Evolutionary conservation across 64 coral and sea anemone genomes (phyloP).

Genomic region (Astreopora myriophthalma): DNA sequence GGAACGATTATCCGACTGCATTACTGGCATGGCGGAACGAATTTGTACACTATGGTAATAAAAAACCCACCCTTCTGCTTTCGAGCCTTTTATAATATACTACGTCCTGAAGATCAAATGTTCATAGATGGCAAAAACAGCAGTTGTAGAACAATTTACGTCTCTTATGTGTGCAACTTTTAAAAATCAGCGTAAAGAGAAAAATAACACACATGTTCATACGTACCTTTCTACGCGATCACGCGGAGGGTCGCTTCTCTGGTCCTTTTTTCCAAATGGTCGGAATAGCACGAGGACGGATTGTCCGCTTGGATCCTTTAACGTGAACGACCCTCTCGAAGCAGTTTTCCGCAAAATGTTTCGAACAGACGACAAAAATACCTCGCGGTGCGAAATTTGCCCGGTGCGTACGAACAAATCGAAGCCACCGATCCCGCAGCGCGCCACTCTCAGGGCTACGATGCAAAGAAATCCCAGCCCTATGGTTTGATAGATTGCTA

Average conservation of each 20-base stretch:
- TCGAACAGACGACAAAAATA: background rate
- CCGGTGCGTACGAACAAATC: background rate
- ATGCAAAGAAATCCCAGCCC: background rate
- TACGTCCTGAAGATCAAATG: too few relatives aligned
- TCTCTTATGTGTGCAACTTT: background rate
- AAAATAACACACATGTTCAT: background rate
- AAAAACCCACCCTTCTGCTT: background rate
- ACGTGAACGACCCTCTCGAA: background rate
- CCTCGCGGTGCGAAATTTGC: background rate
- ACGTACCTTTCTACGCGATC: background rate
- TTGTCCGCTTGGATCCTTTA: background rate
- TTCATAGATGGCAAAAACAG: too few relatives aligned
- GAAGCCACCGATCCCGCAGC: background rate
- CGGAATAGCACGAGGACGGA: background rate
- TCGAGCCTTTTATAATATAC: background rate
- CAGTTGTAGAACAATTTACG: background rate
- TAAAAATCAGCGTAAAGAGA: background rate
- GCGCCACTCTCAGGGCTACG: background rate
- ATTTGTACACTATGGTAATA: background rate
- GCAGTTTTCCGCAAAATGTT: background rate
- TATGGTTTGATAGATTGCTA: background rate
- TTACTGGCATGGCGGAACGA: too few relatives aligned
- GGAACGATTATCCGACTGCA: too few relatives aligned
- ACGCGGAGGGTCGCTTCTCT: background rate
- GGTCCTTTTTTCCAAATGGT: background rate